Percentiles rank a stretch among this genome's conserved stretches.
Evolutionary conservation across 2,113 vertebrate species (phyloP).

Genomic region (Oncorhynchus nerka): DNA sequence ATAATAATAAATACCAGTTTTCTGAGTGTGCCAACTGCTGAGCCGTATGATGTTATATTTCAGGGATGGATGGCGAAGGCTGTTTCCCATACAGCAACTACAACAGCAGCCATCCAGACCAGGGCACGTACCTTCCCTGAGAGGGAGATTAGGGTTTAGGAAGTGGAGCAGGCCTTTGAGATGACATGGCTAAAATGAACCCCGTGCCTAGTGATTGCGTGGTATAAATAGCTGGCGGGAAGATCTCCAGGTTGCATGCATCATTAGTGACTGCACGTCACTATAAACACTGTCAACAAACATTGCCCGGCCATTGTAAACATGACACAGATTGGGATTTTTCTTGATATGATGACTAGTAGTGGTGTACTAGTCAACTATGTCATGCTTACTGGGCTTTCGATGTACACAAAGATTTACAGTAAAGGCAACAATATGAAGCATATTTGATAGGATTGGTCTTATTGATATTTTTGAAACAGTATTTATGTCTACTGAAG

Average conservation of each 20-base stretch:
- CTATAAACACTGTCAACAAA: no score
- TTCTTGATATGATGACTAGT: no score
- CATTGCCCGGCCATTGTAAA: no score
- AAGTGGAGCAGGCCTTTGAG: constrained; percentile 67
- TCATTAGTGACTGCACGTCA: constrained; percentile 13
- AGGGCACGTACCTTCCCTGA: constrained; percentile 54
- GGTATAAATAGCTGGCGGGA: constrained; percentile 59
- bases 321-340: no score
- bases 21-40: background rate
- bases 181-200: constrained; percentile 72
- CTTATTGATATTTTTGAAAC: background rate
- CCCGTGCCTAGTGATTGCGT: constrained; percentile 57
- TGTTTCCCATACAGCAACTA: background rate
- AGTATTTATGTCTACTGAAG: background rate
- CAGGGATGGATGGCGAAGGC: background rate
- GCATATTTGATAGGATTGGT: background rate
- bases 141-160: constrained; percentile 64
- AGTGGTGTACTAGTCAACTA: background rate
- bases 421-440: background rate
- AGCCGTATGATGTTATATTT: background rate
- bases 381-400: background rate
- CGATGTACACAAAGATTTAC: no score
- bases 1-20: background rate
- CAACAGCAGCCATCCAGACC: constrained; percentile 14
- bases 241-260: constrained; percentile 30